Conservation (phyloP, 2,113 vertebrate genomes). For the Solenodon paradoxus region DNA sequence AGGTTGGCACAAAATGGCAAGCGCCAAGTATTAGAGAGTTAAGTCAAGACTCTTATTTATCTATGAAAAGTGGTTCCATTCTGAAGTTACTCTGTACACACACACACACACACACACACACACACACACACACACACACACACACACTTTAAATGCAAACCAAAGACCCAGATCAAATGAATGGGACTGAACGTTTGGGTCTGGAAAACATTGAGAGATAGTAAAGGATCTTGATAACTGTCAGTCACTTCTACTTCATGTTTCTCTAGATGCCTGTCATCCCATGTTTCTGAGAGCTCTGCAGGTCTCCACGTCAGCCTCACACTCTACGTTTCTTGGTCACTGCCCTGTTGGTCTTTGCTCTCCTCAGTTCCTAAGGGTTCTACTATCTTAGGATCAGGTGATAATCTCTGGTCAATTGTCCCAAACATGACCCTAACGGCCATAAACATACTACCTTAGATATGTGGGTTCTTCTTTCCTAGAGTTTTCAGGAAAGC, state of each 20-base stretch:
- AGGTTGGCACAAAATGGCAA: not conserved
- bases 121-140: too few species aligned
- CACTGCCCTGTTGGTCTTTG: not conserved
- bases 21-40: not conserved
- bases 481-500: not conserved
- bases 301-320: not conserved
- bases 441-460: not conserved
- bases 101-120: too few species aligned
- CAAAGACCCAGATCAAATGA: not conserved
- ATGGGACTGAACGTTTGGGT: not conserved
- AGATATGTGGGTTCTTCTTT: not conserved
- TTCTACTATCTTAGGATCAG: not conserved
- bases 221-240: not conserved
- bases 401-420: not conserved
- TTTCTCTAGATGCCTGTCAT: not conserved
- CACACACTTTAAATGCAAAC: not conserved
- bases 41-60: not conserved
- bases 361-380: not conserved
- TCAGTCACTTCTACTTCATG: not conserved
- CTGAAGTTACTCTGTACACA: not conserved
- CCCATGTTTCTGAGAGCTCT: not conserved
- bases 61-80: not conserved
- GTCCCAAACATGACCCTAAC: not conserved
- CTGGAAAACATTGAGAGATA: not conserved
- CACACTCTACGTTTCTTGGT: not conserved